Evolutionary conservation across 2,888 invertebrate genomes (phyloP).

Genomic region (Liodrosophila aerea): DNA sequence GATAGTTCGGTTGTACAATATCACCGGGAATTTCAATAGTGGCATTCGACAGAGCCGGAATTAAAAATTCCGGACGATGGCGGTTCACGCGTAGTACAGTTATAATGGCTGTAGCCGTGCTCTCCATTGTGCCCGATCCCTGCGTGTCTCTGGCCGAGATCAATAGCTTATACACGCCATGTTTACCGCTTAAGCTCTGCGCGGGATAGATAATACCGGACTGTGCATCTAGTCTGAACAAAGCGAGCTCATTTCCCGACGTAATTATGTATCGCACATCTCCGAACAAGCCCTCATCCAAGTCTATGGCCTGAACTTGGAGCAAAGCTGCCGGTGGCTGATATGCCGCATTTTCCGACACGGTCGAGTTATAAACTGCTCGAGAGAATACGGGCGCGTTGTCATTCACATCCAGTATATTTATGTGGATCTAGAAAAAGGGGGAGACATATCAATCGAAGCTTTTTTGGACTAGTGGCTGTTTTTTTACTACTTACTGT

Average conservation of each 20-base stretch:
- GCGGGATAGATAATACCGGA: conserved; percentile 93
- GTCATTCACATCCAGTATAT: conserved; percentile 93
- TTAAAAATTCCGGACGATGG: conserved; percentile 90
- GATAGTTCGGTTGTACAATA: conserved; percentile 88
- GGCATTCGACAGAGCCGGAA: conserved; percentile 89
- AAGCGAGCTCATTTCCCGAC: conserved; percentile 86
- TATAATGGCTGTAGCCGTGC: conserved; percentile 89
- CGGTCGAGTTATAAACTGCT: conserved; percentile 89
- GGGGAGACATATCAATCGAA: too few species aligned
- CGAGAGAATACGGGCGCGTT: conserved; percentile 92
- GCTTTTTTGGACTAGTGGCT: neutral
- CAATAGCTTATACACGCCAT: conserved; percentile 84
- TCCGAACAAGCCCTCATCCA: conserved; percentile 90
- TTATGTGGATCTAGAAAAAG: conserved; percentile 86
- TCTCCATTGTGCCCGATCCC: conserved; percentile 86
- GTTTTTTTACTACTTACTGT: conserved; percentile 84
- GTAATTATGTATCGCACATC: conserved; percentile 89
- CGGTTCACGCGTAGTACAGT: conserved; percentile 91
- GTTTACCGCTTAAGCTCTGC: conserved; percentile 87
- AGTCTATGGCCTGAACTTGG: conserved; percentile 91
- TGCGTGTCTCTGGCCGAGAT: conserved; percentile 91
- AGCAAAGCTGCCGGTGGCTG: conserved; percentile 92
- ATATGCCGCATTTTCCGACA: conserved; percentile 91
- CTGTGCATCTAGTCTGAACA: conserved; percentile 88
- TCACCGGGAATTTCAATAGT: conserved; percentile 93